A percentile compares a stretch with the other conserved stretches of the same genome.
Conservation (phyloP, 2,797 vertebrate species). For the Poeciliopsis presidionis region DNA sequence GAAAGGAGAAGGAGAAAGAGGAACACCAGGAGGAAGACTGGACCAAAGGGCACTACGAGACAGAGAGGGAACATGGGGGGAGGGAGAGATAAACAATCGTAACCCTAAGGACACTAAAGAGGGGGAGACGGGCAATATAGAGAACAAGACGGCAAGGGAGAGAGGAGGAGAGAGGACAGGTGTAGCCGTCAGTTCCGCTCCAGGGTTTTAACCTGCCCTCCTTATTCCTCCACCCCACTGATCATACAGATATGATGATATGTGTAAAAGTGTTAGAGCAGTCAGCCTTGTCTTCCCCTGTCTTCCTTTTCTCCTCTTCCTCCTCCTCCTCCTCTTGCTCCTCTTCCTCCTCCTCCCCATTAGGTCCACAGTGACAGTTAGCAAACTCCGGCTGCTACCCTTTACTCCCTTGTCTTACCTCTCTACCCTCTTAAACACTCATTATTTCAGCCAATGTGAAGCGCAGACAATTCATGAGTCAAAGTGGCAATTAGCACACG, state of each 20-base stretch:
- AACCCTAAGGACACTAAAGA: constrained; percentile 71
- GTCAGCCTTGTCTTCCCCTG: constrained; percentile 76
- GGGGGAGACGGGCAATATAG: constrained; percentile 52
- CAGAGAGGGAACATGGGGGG: constrained; percentile 68
- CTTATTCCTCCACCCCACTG: constrained; percentile 78
- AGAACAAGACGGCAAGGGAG: constrained; percentile 68
- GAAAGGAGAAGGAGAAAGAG: constrained; percentile 67
- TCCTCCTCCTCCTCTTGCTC: constrained; percentile 33
- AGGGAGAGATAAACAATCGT: constrained; percentile 81
- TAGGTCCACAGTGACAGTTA: constrained; percentile 74
- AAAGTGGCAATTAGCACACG: constrained; percentile 53
- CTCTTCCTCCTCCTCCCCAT: constrained; percentile 56
- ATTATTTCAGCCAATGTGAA: constrained; percentile 53
- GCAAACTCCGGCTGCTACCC: constrained; percentile 76
- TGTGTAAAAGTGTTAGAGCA: constrained; percentile 80
- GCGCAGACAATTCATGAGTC: constrained; percentile 61
- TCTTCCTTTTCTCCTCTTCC: constrained; percentile 26
- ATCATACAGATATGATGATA: constrained; percentile 84
- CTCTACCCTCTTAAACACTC: constrained; percentile 61
- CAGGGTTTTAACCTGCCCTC: constrained; percentile 74
- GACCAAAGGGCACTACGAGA: constrained; percentile 70
- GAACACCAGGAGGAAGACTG: constrained; percentile 69
- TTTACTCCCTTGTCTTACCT: constrained; percentile 66
- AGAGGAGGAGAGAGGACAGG: constrained; percentile 78
- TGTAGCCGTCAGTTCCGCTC: constrained; percentile 82